Conservation (phyloP, 2,113 vertebrate species). For the Lagenorhynchus albirostris region DNA sequence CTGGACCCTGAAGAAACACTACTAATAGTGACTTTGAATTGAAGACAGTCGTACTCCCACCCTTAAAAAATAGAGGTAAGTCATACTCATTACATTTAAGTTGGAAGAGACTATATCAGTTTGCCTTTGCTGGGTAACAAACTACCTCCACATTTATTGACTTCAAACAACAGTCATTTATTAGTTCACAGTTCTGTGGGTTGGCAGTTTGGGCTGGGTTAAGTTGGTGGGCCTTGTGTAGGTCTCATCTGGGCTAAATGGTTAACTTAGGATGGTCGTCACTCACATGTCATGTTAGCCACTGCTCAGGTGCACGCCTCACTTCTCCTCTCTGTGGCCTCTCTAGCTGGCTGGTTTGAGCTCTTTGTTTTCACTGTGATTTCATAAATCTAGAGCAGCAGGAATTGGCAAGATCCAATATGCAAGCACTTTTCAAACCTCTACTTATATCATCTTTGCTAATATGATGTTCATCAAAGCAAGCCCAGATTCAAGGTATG, state of each 20-base stretch:
- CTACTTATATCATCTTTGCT: background rate
- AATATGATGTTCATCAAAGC: background rate
- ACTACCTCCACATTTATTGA: background rate
- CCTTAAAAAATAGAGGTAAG: constrained; percentile 89
- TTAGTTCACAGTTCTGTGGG: background rate
- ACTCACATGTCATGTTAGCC: background rate
- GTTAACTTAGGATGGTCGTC: background rate
- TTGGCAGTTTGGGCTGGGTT: background rate
- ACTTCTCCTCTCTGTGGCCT: background rate
- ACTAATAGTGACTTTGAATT: constrained; percentile 87
- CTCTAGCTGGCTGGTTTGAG: background rate
- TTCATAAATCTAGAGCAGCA: background rate
- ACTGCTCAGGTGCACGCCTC: background rate
- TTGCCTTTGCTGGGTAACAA: background rate
- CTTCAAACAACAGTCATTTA: background rate
- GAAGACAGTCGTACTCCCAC: constrained; percentile 83
- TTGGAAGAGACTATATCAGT: background rate
- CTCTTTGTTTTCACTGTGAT: background rate
- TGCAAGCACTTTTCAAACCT: background rate
- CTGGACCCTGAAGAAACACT: constrained; percentile 86
- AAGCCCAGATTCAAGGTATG: background rate
- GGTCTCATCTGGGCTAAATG: background rate
- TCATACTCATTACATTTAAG: background rate
- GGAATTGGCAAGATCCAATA: background rate
- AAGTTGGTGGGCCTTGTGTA: background rate